Evolutionary conservation across 30 jellyfish, hydroid and myxozoan genomes (phyloP).

Genomic region (Rhopilema esculentum): DNA sequence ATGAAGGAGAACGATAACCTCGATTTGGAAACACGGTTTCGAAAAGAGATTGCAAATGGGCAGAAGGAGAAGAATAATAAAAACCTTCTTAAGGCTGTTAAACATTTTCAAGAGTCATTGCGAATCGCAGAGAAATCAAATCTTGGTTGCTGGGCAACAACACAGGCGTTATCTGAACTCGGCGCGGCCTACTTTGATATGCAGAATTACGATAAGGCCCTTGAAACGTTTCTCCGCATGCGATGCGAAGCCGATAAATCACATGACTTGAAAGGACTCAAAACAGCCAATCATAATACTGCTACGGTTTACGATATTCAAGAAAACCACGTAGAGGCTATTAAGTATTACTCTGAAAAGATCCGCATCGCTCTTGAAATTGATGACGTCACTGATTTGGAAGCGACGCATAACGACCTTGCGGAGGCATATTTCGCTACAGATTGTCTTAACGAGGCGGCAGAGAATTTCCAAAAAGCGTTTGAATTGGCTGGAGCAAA

Average conservation of each 20-base stretch:
- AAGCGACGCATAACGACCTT: background rate
- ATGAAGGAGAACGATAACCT: background rate
- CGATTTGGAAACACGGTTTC: background rate
- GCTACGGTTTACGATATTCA: constrained; percentile 18
- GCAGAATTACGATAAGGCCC: background rate
- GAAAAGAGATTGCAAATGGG: background rate
- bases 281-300: constrained; percentile 6
- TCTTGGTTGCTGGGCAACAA: background rate
- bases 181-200: constrained; percentile 20
- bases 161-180: constrained; percentile 9
- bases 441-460: background rate
- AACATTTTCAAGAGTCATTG: background rate
- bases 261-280: background rate
- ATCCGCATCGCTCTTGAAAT: background rate
- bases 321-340: background rate
- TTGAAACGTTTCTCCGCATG: constrained; percentile 10
- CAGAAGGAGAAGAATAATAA: background rate
- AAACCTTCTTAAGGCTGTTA: background rate
- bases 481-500: background rate
- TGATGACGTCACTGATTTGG: background rate
- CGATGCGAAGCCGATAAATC: background rate
- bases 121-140: background rate
- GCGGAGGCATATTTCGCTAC: background rate
- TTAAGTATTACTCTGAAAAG: background rate
- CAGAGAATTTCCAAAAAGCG: constrained; percentile 7